Evolutionary conservation across 1,140 invertebrate species (phyloP).

Genomic region (Drosophila sucinea): DNA sequence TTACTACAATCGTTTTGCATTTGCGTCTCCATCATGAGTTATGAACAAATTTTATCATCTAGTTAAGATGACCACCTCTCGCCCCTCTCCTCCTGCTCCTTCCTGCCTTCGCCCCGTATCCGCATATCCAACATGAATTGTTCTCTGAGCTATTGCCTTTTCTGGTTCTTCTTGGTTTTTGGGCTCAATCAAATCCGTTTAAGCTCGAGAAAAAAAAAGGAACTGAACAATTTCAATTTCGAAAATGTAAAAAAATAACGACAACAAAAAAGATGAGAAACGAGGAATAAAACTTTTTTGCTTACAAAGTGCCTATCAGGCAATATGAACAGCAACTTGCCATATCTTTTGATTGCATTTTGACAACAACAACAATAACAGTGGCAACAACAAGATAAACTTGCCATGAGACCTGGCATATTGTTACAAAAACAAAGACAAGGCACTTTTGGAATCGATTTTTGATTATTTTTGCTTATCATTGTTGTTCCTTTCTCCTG

Average conservation of each 20-base stretch:
- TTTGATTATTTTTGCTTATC: slow-evolving; percentile 79
- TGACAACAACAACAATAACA: slow-evolving; percentile 53
- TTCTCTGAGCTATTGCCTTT: slow-evolving; percentile 27
- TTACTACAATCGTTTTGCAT: background rate
- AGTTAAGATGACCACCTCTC: background rate
- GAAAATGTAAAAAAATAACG: slow-evolving; percentile 29
- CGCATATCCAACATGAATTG: slow-evolving; percentile 43
- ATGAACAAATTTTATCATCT: background rate
- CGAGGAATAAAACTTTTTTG: slow-evolving; percentile 29
- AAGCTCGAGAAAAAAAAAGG: slow-evolving; percentile 39
- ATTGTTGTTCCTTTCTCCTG: slow-evolving; percentile 47
- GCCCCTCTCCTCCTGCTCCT: background rate
- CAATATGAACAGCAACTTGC: slow-evolving; percentile 47
- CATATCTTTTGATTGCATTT: slow-evolving; percentile 74
- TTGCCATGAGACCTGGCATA: slow-evolving; percentile 52
- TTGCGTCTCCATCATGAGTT: background rate
- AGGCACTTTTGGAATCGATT: slow-evolving; percentile 75
- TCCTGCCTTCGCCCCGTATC: slow-evolving; percentile 16
- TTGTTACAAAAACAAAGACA: slow-evolving; percentile 66
- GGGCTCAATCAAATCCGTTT: slow-evolving; percentile 53
- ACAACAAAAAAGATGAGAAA: background rate
- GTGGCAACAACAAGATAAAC: slow-evolving; percentile 55
- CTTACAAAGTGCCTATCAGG: slow-evolving; percentile 72
- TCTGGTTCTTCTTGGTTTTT: background rate
- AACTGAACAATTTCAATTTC: slow-evolving; percentile 69